Evolutionary conservation across 2,797 vertebrate species (phyloP).

Genomic region (Acanthornis magna): DNA sequence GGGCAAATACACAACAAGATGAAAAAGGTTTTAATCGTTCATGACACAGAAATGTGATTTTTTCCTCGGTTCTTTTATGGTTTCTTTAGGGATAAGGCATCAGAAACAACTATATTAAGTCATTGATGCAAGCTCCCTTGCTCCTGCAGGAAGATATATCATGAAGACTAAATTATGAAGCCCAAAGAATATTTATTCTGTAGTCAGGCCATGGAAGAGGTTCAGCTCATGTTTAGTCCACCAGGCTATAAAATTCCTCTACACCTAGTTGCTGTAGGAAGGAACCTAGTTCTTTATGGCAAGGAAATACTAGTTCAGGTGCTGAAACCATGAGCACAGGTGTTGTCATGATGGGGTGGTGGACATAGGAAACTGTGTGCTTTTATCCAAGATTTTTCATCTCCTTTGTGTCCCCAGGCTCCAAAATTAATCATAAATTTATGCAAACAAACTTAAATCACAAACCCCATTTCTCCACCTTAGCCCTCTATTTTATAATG

Average conservation of each 20-base stretch:
- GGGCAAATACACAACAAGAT: neutral
- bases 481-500: neutral
- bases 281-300: too few species aligned
- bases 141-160: neutral
- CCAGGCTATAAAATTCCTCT: neutral
- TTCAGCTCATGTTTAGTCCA: neutral
- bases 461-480: neutral
- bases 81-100: neutral
- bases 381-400: neutral
- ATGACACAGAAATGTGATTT: neutral
- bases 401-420: neutral
- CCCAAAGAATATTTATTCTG: neutral
- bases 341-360: neutral
- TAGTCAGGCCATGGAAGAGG: neutral
- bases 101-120: neutral
- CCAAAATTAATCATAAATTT: neutral
- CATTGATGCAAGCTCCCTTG: neutral
- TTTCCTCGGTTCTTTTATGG: neutral
- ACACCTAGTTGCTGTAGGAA: neutral
- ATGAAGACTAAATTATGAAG: neutral
- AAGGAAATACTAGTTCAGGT: neutral
- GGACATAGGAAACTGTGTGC: neutral
- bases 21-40: neutral
- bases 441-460: neutral
- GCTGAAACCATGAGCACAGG: fast-evolving